Base-by-base conservation (phyloP, 1,140 invertebrate genomes). In the Oedothorax gibbosus region DNA sequence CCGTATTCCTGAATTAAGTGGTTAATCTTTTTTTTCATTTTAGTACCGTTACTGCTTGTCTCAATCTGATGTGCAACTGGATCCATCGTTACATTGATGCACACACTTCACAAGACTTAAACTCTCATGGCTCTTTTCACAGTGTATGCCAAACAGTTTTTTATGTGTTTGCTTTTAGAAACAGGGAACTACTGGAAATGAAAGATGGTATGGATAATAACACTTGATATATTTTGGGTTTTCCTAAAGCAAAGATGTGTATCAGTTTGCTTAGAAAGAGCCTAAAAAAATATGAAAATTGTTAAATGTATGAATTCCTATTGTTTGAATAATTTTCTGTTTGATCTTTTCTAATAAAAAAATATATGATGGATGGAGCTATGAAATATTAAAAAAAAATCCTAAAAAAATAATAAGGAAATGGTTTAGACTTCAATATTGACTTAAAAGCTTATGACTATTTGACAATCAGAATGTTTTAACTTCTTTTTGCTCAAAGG, bases 101-200 rank as follows among this genome's bases (percentile, higher is more conserved):
- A 20, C 91, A 92, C 88, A 82, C 91, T 75, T 92, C 92, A 86
- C 88, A 90, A 7, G 90, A 91, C 85, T 84, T 91, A 7, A 93
- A 93, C 88, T 92, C 93, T 6, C 96, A 99, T 89, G 91, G 92
- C 51, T 93, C 97, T 1, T 99, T 98, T 90, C 97, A 97, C 89
- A 93, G 94, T 15, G 93, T 97, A 12, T 97, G 96, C 88, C 96
- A 98, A 90, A 93, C 95, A 0, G 91, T 98, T 53, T 98, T 99
- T 89, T 97, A 98, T 90, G 91, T 97, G 5, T 93, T 98, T 80
- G 93, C 95, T 0, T 98, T 97, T 89, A 94, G 95, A 86, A 94
- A 96, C 88, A 94, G 94, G 88, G 95, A 97, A 89, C 91, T 98
- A 83, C 93, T 96, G 79, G 92, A 92, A 83, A 93, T 84, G 66